Conservation (phyloP, 1,140 invertebrate genomes). For the Adelges cooleyi region DNA sequence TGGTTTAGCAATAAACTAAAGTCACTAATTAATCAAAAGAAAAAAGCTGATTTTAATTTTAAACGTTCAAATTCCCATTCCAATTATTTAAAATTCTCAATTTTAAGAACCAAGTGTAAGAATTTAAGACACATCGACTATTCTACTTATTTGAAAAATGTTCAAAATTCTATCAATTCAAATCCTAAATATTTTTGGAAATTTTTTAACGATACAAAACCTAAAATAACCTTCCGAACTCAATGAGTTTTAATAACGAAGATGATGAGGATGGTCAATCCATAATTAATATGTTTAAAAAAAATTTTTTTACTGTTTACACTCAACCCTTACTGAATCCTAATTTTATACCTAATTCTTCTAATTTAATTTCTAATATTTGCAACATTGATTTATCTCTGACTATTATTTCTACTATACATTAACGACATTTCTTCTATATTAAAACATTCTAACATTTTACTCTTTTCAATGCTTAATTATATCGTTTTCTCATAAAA, state of each 20-base stretch:
- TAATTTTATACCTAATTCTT: not conserved
- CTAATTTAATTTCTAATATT: not conserved
- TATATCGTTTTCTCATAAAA: no score
- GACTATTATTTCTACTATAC: no score
- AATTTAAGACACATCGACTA: not conserved
- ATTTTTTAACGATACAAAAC: not conserved
- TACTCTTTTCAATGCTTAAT: no score
- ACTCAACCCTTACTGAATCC: not conserved
- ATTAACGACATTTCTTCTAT: no score
- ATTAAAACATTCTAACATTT: no score
- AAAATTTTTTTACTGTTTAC: not conserved
- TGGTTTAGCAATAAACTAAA: no score
- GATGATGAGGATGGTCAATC: no score
- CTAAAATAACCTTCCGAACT: not conserved
- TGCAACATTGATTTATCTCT: not conserved
- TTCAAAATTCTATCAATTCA: not conserved
- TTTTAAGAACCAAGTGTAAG: not conserved
- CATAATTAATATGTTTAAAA: not conserved
- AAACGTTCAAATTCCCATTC: not conserved
- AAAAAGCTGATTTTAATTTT: no score
- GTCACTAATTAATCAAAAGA: no score
- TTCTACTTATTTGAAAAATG: not conserved
- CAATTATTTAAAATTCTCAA: not conserved
- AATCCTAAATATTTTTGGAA: not conserved
- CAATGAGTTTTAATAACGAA: not conserved